Percentiles rank a stretch among this genome's conserved stretches.
These are phyloP conservation scores for Brachionus asplanchnoidis DNA, from an alignment of 1,140 invertebrate genomes.

Conservation along the genomic window DNA sequence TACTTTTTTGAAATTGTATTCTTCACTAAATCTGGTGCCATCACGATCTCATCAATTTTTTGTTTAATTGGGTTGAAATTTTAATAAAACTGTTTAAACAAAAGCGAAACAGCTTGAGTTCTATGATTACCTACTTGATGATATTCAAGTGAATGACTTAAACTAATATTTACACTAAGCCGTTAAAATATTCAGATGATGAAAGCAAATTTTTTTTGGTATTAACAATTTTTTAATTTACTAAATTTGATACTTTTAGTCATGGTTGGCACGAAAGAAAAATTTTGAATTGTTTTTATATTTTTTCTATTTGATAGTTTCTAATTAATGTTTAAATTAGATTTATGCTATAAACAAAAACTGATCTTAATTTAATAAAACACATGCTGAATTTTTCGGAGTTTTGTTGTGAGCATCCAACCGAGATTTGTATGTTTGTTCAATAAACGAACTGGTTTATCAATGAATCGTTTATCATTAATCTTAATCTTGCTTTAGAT, in stretches of 20 bases:
- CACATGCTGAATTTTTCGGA: background rate
- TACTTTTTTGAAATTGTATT: no score
- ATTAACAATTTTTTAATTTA: background rate
- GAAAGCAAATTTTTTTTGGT: background rate
- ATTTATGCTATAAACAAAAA: background rate
- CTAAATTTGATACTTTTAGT: background rate
- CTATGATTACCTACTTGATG: background rate
- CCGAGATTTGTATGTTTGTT: background rate
- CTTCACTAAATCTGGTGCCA: no score
- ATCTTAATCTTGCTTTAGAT: conserved; percentile 2
- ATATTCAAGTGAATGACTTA: background rate
- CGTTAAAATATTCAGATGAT: background rate
- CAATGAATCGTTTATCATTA: background rate
- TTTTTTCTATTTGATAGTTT: background rate
- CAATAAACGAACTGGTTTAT: background rate
- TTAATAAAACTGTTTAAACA: background rate
- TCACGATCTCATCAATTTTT: no score
- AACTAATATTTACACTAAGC: background rate
- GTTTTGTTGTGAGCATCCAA: background rate
- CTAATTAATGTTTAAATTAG: background rate
- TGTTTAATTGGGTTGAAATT: background rate
- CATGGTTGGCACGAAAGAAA: background rate
- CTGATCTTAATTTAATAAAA: background rate
- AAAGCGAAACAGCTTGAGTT: background rate
- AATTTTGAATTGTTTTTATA: background rate